phyloP scores from a whole-genome alignment of 2,888 invertebrate species.

The Melanostoma scalare region DNA sequence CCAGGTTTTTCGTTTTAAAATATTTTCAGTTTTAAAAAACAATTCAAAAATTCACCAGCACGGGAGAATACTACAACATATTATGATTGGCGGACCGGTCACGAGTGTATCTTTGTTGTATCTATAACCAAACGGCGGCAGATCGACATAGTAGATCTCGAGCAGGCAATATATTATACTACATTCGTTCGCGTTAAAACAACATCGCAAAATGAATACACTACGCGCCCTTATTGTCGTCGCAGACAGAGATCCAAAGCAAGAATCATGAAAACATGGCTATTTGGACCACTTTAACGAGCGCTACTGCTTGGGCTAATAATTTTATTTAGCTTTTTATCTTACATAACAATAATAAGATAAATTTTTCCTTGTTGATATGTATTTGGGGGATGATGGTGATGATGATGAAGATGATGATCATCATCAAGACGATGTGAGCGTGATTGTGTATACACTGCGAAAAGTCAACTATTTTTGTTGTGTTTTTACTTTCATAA shows the following conservation, averaged over 20 bases:
- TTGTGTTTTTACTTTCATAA: conserved; percentile 2
- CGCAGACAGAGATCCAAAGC: conserved; percentile 59
- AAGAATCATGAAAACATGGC: conserved; percentile 66
- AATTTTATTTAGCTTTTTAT: conserved; percentile 70
- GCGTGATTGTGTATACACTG: conserved; percentile 15
- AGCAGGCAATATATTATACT: conserved; percentile 36
- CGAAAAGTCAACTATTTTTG: conserved; percentile 25
- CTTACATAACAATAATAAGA: conserved; percentile 71
- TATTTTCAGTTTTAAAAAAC: conserved; percentile 22
- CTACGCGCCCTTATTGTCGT: conserved; percentile 69
- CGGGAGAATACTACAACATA: conserved; percentile 35
- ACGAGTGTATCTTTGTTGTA: conserved; percentile 42
- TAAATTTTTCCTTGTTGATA: conserved; percentile 51
- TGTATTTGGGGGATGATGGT: conserved; percentile 38
- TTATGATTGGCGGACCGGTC: conserved; percentile 35
- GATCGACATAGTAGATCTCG: conserved; percentile 55
- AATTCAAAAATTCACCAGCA: conserved; percentile 29
- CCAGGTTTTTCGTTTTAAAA: conserved; percentile 2
- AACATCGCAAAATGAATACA: conserved; percentile 68
- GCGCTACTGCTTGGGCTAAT: conserved; percentile 66
- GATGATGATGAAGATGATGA: conserved; percentile 5
- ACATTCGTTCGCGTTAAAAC: conserved; percentile 15
- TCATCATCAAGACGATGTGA: conserved; percentile 5
- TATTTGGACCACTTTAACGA: conserved; percentile 65
- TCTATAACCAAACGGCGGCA: conserved; percentile 38